phyloP scores from a whole-genome alignment of 2,113 vertebrate species.

The Indri indri region DNA sequence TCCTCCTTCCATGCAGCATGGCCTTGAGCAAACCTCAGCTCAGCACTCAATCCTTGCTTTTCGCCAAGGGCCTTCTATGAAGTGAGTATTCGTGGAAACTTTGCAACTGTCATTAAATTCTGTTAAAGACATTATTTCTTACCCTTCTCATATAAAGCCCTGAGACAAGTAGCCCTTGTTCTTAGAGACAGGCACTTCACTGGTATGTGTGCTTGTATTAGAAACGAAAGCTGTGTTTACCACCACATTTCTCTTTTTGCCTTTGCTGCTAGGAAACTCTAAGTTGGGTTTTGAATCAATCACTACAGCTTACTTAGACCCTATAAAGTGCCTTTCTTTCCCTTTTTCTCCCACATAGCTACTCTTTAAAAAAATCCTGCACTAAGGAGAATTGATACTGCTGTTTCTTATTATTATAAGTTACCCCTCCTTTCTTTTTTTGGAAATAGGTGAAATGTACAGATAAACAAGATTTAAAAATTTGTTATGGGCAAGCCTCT shows the following conservation, averaged over 20 bases:
- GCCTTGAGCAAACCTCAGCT: neutral
- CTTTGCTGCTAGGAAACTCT: neutral
- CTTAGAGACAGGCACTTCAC: neutral
- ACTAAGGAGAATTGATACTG: neutral
- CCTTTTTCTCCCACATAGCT: neutral
- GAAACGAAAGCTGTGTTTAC: neutral
- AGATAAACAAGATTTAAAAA: neutral
- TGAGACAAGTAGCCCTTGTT: neutral
- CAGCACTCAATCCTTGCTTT: neutral
- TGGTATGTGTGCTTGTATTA: too few relatives aligned
- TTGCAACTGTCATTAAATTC: neutral
- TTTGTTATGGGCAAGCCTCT: neutral
- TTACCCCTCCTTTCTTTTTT: neutral
- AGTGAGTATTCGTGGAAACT: neutral
- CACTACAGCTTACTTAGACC: neutral
- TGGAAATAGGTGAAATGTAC: neutral
- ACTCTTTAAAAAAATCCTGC: too few relatives aligned
- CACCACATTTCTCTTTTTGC: neutral
- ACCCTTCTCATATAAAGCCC: neutral
- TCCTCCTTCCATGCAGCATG: rapidly evolving
- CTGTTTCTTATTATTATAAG: neutral
- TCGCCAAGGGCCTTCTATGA: too few relatives aligned
- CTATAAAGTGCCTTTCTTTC: neutral
- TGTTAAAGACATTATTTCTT: neutral
- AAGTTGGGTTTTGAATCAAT: neutral